A percentile compares a stretch with the other conserved stretches of the same genome.
These are phyloP conservation scores for Dipus sagitta DNA, from an alignment of 2,797 vertebrate species.

Conservation along the genomic window DNA sequence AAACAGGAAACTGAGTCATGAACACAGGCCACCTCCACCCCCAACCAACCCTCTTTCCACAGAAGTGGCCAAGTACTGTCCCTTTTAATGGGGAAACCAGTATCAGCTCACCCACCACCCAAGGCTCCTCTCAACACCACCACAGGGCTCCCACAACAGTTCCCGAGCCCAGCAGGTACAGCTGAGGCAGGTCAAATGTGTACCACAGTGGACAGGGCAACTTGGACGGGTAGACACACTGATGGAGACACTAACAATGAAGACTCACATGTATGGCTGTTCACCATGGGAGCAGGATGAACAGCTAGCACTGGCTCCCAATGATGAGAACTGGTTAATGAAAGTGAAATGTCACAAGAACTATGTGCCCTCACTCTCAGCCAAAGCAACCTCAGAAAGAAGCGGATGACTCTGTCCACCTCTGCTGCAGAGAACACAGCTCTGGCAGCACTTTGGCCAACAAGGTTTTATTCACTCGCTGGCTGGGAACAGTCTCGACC, in stretches of 20 bases:
- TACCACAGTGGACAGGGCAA: background rate
- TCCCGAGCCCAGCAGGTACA: background rate
- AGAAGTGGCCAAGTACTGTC: constrained; percentile 4
- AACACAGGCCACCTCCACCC: constrained; percentile 50
- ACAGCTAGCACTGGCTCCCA: constrained; percentile 54
- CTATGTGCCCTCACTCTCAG: constrained; percentile 31
- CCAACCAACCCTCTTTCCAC: constrained; percentile 26
- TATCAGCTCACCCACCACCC: background rate
- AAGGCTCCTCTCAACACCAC: background rate
- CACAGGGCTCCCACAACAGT: background rate
- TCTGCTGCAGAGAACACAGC: constrained; percentile 38
- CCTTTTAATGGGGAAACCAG: constrained; percentile 52
- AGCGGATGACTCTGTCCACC: constrained; percentile 23
- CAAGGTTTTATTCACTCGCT: background rate
- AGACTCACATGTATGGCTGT: constrained; percentile 79
- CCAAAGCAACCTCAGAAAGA: constrained; percentile 28
- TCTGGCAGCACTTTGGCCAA: constrained; percentile 76
- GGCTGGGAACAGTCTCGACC: constrained; percentile 59
- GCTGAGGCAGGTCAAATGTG: background rate
- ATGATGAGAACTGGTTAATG: constrained; percentile 30
- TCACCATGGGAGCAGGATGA: constrained; percentile 52
- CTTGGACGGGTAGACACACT: constrained; percentile 68
- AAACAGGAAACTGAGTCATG: constrained; percentile 77
- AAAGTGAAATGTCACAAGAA: constrained; percentile 66
- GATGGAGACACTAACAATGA: constrained; percentile 66